Conservation (phyloP, 2,113 vertebrate genomes). For the Ibidorhyncha struthersii region DNA sequence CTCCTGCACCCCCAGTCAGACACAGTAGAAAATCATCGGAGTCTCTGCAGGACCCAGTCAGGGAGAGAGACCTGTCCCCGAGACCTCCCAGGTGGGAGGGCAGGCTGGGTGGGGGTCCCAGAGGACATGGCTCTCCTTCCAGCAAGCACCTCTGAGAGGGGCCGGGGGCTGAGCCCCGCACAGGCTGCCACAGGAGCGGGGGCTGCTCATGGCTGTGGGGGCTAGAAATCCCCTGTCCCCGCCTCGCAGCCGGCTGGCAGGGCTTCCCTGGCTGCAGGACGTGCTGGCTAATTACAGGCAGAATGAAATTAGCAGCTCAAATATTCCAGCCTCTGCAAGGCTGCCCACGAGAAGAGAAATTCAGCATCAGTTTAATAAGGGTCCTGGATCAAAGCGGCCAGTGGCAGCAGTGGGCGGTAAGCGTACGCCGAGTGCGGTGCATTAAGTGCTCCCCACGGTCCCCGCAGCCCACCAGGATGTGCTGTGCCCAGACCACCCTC, state of each 20-base stretch:
- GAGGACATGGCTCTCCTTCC: neutral
- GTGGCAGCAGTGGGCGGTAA: neutral
- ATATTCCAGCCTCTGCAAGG: neutral
- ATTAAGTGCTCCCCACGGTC: neutral
- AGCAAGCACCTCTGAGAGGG: neutral
- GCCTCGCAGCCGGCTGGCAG: neutral
- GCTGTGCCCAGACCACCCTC: neutral
- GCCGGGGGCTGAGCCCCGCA: neutral
- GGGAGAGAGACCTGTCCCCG: neutral
- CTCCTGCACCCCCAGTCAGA: neutral
- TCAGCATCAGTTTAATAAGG: accelerated
- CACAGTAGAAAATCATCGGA: accelerated
- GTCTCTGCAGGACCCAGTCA: neutral
- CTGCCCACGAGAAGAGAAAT: neutral
- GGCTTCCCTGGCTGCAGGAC: neutral
- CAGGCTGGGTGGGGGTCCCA: accelerated
- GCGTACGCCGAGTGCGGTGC: accelerated
- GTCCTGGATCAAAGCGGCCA: neutral
- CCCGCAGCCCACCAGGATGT: accelerated
- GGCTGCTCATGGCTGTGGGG: too few species aligned
- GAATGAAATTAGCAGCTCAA: neutral
- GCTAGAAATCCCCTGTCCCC: neutral
- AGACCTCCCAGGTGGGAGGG: accelerated
- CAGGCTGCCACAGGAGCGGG: neutral
- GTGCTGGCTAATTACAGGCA: neutral